Evolutionary conservation across 2,888 invertebrate species (phyloP).

Genomic region (Andrena marginata): DNA sequence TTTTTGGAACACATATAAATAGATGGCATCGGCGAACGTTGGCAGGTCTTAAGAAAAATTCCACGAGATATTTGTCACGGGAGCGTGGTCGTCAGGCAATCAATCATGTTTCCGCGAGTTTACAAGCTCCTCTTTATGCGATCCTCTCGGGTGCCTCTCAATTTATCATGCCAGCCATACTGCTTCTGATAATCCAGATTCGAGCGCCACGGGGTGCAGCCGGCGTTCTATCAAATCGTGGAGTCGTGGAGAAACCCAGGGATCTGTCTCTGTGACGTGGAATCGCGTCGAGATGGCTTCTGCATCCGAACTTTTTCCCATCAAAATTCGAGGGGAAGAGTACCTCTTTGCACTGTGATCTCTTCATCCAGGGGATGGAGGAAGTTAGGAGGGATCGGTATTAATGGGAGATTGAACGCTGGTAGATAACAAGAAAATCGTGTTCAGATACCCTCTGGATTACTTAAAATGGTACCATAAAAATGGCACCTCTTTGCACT

Average conservation of each 20-base stretch:
- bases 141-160: not conserved
- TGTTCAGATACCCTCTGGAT: no score
- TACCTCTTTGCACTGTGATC: not conserved
- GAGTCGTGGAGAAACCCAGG: not conserved
- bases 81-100: constrained; percentile 33
- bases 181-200: not conserved
- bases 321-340: not conserved
- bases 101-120: constrained; percentile 31
- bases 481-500: no score
- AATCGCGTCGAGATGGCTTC: no score
- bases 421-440: no score
- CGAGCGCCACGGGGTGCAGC: not conserved
- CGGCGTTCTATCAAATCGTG: not conserved
- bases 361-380: not conserved
- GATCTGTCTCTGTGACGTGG: not conserved
- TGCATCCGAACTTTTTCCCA: not conserved
- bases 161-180: constrained; percentile 34
- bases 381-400: no score
- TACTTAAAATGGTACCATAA: not conserved
- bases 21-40: constrained; percentile 27
- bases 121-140: not conserved
- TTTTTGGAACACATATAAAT: constrained; percentile 45
- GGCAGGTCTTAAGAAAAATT: constrained; percentile 30
- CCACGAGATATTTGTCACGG: constrained; percentile 34
- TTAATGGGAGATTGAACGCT: no score